Base-by-base conservation (phyloP, 1,140 invertebrate species). In the Leptinotarsa texana region DNA sequence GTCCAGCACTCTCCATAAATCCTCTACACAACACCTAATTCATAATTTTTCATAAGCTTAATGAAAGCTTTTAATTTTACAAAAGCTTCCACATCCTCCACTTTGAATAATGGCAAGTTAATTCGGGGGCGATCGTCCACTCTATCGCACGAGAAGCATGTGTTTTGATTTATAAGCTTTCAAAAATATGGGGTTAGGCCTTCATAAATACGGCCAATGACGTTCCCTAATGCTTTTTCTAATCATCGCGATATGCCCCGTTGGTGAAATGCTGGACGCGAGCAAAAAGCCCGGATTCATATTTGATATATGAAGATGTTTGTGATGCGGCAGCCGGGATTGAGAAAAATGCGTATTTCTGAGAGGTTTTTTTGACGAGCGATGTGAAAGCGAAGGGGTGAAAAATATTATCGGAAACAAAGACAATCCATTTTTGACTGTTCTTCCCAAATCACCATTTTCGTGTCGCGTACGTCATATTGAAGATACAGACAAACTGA, bases 21-120 rank as follows among this genome's bases (percentile, higher is more conserved):
- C n/a, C 66, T 47, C 66, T 4, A 18, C n/a, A 15, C 42, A 33
- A 68, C 66, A 68, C 49, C 69, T 42, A 71, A 71, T 73, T 73
- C 63, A 49, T 49, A 73, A 73, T 73, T 73, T 73, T 73, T 73
- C 61, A 73, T 73, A 73, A 65, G 71, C 62, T 73, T 73, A 66
- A 73, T 51, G 71, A 73, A 76, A 71, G 57, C 70, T 49, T 78
- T 76, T 78, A 78, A 78, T 78, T 75, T 78, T 73, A 73, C 74
- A 78, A 78, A 74, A 74, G 77, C 72, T 62, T 63, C 15, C 18
- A 48, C 18, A 47, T 65, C 66, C 70, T 74, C 62, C 74, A 75
- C 74, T 78, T 76, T 77, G 78, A 80, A 80, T 79, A 80, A 80
- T 80, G 78, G 80, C 75, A 78, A 79, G 80, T 80, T 80, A 79